Percentiles rank a stretch among this genome's conserved stretches.
These are phyloP conservation scores for Pangasius macronema DNA, from an alignment of 2,797 vertebrate genomes.

Conservation along the genomic window DNA sequence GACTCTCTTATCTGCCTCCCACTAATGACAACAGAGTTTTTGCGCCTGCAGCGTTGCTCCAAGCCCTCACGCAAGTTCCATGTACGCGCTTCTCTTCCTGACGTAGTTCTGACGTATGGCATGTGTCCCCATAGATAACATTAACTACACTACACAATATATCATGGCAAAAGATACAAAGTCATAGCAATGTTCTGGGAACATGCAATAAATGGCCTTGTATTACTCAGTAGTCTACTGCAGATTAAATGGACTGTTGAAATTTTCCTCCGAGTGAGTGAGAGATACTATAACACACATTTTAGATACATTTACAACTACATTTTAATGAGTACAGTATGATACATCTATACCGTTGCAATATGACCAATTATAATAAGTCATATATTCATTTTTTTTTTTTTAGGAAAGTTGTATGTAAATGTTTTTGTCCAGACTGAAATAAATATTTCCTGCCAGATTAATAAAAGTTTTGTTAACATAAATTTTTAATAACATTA, in stretches of 20 bases:
- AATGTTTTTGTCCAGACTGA: neutral
- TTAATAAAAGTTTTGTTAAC: neutral
- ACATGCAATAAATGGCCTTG: conserved; percentile 44
- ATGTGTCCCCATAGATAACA: conserved; percentile 23
- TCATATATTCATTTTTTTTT: neutral
- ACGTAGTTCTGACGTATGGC: conserved; percentile 20
- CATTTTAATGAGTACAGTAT: neutral
- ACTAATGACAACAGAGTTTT: conserved; percentile 10
- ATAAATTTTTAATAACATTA: no score
- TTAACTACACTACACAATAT: conserved; percentile 11
- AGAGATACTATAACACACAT: neutral
- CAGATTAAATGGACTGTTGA: neutral
- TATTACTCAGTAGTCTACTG: conserved; percentile 33
- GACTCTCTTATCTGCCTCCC: conserved; percentile 24
- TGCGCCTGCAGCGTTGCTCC: neutral
- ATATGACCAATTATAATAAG: neutral
- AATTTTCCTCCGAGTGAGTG: neutral
- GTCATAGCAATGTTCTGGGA: conserved; percentile 41
- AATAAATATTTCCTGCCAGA: neutral
- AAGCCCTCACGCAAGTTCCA: neutral
- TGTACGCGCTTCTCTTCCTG: neutral
- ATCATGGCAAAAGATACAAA: conserved; percentile 31
- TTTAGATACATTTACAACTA: neutral
- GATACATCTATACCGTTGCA: neutral
- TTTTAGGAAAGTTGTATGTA: neutral